A percentile compares a stretch with the other conserved stretches of the same genome.
Conservation (phyloP, 37 sponge, comb jelly and placozoan genomes). For the Ephydatia muelleri region DNA sequence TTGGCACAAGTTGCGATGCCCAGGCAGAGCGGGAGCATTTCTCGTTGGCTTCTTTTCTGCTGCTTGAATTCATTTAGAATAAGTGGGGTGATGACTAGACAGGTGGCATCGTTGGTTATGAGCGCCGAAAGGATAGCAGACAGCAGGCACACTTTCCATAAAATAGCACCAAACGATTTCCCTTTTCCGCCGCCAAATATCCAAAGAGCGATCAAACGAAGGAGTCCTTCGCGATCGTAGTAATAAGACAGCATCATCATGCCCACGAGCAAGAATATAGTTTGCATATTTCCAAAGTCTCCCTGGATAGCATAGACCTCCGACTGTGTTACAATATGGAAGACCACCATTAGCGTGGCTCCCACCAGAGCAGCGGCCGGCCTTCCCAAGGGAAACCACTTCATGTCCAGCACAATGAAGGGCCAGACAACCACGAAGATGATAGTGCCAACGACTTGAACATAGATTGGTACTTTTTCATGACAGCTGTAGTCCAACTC, state of each 20-base stretch:
- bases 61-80: conserved; percentile 55
- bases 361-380: conserved; percentile 80
- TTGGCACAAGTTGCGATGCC: conserved; percentile 87
- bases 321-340: conserved; percentile 55
- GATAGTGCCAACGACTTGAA: conserved; percentile 68
- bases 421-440: conserved; percentile 85
- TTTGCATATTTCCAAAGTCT: conserved; percentile 68
- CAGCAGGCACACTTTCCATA: conserved; percentile 81
- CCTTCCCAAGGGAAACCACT: conserved; percentile 81
- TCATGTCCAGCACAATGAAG: conserved; percentile 84
- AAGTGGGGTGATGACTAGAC: conserved; percentile 79
- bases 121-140: conserved; percentile 77
- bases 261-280: conserved; percentile 81
- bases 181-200: conserved; percentile 47
- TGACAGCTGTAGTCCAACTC: neutral
- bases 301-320: conserved; percentile 69
- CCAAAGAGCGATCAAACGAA: conserved; percentile 49
- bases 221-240: conserved; percentile 80
- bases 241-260: conserved; percentile 91
- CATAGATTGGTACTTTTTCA: conserved; percentile 32
- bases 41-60: conserved; percentile 57
- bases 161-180: conserved; percentile 61
- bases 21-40: conserved; percentile 69
- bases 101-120: conserved; percentile 85
- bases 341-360: conserved; percentile 72